Percentiles rank a stretch among this genome's conserved stretches.
Conservation (phyloP, 1,140 invertebrate genomes). For the Hypsibius dujardini region DNA sequence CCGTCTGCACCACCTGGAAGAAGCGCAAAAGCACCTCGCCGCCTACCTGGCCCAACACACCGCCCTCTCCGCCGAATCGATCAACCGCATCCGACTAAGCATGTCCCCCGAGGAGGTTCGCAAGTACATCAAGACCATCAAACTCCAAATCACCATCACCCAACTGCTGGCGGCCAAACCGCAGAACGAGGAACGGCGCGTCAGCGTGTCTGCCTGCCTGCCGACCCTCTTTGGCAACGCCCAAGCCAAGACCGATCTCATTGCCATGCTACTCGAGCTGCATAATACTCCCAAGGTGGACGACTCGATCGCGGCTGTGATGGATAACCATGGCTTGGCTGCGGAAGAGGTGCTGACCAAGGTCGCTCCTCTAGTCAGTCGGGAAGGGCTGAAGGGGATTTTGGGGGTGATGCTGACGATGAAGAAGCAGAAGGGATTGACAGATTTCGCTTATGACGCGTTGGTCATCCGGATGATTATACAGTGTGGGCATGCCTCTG, state of each 20-base stretch:
- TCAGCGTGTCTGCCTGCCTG: background rate
- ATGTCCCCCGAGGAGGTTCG: background rate
- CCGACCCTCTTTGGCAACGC: constrained; percentile 3
- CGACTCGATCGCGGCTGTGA: background rate
- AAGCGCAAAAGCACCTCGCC: constrained; percentile 2
- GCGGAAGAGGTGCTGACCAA: background rate
- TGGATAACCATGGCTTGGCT: background rate
- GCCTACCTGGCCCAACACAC: background rate
- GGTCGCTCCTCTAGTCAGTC: background rate
- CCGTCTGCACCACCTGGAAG: background rate
- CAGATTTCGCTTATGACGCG: background rate
- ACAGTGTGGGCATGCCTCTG: background rate
- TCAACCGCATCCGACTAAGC: background rate
- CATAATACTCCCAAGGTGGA: constrained; percentile 2
- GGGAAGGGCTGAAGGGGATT: background rate
- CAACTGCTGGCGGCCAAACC: background rate
- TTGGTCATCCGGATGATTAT: constrained; percentile 6
- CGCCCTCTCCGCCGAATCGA: background rate
- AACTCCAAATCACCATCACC: background rate
- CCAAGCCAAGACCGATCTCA: background rate
- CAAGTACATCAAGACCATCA: constrained; percentile 5
- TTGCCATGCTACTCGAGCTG: background rate
- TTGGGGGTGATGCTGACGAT: background rate
- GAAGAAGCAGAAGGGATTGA: background rate
- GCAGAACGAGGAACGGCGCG: background rate